Evolutionary conservation across 23 tunicate species (phyloP).

Genomic region (Diplosoma virens): DNA sequence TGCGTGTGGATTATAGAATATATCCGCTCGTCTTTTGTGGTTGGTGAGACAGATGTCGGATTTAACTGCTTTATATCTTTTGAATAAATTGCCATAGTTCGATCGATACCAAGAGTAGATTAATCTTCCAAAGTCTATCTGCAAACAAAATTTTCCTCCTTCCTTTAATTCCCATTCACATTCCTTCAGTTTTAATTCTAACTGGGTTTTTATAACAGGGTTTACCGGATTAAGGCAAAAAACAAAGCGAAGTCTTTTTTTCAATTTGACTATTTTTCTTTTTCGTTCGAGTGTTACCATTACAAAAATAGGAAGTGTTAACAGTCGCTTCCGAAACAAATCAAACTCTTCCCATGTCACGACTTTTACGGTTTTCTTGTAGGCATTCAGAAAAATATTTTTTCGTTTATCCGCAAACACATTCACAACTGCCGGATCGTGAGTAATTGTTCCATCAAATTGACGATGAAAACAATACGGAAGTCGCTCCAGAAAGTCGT

Average conservation of each 20-base stretch:
- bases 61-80: background rate
- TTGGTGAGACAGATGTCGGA: conserved; percentile 8
- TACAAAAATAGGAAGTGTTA: conserved; percentile 1
- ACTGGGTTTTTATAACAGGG: conserved; percentile 1
- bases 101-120: background rate
- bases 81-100: background rate
- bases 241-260: background rate
- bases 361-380: background rate
- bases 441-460: background rate
- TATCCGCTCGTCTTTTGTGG: background rate
- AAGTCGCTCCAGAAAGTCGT: background rate
- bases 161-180: background rate
- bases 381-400: conserved; percentile 3
- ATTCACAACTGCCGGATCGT: background rate
- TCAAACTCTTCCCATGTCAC: background rate
- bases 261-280: background rate
- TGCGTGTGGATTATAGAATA: background rate
- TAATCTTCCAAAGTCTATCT: background rate
- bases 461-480: background rate
- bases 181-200: background rate
- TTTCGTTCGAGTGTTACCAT: background rate
- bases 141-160: background rate
- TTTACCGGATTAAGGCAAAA: conserved; percentile 10
- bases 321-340: background rate
- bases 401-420: background rate